These are phyloP conservation scores for Cantharis nigra DNA, from an alignment of 2,888 invertebrate genomes.

Conservation along the genomic window DNA sequence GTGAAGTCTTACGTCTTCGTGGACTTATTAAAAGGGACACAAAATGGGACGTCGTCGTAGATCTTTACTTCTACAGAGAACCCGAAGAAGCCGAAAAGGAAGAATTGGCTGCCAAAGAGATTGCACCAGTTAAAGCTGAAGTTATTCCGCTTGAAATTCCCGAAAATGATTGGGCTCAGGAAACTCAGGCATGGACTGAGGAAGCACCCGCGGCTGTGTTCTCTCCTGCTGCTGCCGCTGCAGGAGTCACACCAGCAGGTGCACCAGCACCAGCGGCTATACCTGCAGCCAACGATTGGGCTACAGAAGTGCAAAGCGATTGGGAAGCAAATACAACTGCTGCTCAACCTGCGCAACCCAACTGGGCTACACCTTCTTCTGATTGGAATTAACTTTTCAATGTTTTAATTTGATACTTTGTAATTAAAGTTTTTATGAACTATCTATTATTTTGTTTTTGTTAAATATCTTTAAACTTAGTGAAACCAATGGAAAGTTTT, in stretches of 20 bases:
- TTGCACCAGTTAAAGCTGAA: slow-evolving; percentile 60
- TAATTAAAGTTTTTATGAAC: background rate
- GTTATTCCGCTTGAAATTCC: slow-evolving; percentile 50
- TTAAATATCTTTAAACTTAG: too few species aligned
- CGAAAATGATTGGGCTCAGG: slow-evolving; percentile 62
- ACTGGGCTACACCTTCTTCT: slow-evolving; percentile 64
- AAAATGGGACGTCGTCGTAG: slow-evolving; percentile 98
- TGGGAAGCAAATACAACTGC: slow-evolving; percentile 59
- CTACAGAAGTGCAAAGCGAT: slow-evolving; percentile 62
- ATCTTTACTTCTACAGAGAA: slow-evolving; percentile 99
- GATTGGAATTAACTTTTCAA: slow-evolving; percentile 60
- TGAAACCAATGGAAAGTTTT: too few species aligned
- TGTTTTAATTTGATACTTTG: background rate
- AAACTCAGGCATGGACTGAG: slow-evolving; percentile 57
- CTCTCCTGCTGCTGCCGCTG: background rate
- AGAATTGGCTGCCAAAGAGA: slow-evolving; percentile 87
- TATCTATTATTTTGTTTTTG: background rate
- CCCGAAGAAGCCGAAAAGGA: slow-evolving; percentile 98
- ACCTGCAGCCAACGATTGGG: slow-evolving; percentile 52
- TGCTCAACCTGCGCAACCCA: slow-evolving; percentile 54
- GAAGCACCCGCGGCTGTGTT: slow-evolving; percentile 36
- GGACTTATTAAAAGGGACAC: slow-evolving; percentile 90
- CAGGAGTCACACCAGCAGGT: background rate
- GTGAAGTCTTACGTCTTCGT: slow-evolving; percentile 90
- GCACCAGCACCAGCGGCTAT: slow-evolving; percentile 34